A percentile compares a stretch with the other conserved stretches of the same genome.
Conservation (phyloP, 2,113 vertebrate genomes). For the Heteronetta atricapilla region DNA sequence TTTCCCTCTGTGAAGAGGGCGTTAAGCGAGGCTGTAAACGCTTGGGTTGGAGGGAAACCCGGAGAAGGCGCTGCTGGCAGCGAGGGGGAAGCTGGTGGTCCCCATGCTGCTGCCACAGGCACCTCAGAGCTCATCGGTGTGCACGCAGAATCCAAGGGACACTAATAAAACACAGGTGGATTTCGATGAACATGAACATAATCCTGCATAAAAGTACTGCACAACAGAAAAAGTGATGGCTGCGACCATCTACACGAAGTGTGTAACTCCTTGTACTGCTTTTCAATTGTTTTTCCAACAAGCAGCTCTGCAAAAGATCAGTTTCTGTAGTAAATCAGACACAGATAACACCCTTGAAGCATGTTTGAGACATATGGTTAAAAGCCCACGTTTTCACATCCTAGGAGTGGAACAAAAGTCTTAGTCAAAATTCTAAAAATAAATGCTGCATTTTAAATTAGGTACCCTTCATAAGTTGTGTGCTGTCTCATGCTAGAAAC, state of each 20-base stretch:
- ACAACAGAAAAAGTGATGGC: background rate
- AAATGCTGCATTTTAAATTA: background rate
- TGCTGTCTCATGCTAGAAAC: background rate
- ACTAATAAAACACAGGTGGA: rapidly evolving
- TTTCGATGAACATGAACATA: background rate
- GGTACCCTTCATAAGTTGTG: background rate
- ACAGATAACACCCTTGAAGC: background rate
- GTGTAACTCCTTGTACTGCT: background rate
- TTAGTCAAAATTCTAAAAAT: background rate
- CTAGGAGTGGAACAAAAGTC: background rate
- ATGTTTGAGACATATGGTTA: background rate
- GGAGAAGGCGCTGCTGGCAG: background rate
- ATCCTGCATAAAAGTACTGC: background rate
- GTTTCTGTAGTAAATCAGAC: background rate
- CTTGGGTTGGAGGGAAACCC: background rate
- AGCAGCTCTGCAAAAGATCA: background rate
- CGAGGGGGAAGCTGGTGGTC: background rate
- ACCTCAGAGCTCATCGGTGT: no score
- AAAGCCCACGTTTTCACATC: background rate
- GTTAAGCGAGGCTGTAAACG: background rate
- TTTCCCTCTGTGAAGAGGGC: background rate
- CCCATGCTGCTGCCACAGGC: no score
- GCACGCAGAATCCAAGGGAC: background rate
- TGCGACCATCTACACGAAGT: background rate
- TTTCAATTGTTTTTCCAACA: background rate